These are phyloP conservation scores for Brachionichthys hirsutus DNA, from an alignment of 2,113 vertebrate genomes.

Conservation along the genomic window DNA sequence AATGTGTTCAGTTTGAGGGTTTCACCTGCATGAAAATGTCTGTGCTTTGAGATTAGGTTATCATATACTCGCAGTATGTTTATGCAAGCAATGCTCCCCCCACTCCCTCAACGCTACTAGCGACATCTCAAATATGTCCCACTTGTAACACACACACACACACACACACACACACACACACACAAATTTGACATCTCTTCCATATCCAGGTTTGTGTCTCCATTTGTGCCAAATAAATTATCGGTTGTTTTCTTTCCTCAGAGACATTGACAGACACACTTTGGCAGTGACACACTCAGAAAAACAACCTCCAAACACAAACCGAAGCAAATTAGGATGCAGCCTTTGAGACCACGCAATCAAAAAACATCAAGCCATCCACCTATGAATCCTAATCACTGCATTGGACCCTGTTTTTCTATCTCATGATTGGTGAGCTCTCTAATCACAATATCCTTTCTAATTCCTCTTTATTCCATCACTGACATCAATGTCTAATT, in stretches of 20 bases:
- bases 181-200: conserved; percentile 3
- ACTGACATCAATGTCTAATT: conserved; percentile 6
- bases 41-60: conserved; percentile 25
- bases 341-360: neutral
- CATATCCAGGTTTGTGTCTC: conserved; percentile 48
- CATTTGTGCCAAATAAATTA: conserved; percentile 64
- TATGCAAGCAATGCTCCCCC: conserved; percentile 3
- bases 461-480: neutral
- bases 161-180: conserved; percentile 4
- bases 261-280: conserved; percentile 27
- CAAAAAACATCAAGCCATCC: conserved; percentile 23
- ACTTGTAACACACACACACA: neutral
- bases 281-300: conserved; percentile 10
- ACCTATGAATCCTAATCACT: conserved; percentile 64
- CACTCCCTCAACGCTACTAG: neutral
- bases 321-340: neutral
- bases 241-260: conserved; percentile 56
- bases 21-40: conserved; percentile 14
- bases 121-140: conserved; percentile 5
- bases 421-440: conserved; percentile 28
- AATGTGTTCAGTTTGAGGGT: conserved; percentile 11
- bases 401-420: conserved; percentile 50
- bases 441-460: conserved; percentile 54
- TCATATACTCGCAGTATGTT: conserved; percentile 2
- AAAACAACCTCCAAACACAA: neutral